These are phyloP conservation scores for Oceanodroma tethys DNA, from an alignment of 2,113 vertebrate species.

Conservation along the genomic window DNA sequence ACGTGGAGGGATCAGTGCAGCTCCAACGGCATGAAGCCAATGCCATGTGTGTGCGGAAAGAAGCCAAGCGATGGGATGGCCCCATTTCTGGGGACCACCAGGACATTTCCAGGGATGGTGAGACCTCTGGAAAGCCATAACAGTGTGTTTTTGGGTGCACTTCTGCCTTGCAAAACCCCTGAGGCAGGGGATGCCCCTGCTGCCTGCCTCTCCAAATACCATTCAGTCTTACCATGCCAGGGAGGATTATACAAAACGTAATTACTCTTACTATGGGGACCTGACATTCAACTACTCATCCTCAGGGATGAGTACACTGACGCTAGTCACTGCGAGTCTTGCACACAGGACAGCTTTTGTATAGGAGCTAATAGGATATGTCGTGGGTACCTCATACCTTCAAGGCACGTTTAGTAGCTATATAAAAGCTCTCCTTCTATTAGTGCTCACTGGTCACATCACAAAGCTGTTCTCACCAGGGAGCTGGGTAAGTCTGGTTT, in stretches of 20 bases:
- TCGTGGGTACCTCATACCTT: neutral
- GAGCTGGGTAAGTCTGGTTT: slow-evolving; percentile 19
- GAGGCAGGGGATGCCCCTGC: neutral
- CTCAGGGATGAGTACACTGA: neutral
- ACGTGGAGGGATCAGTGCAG: fast-evolving
- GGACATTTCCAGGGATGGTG: too few species aligned
- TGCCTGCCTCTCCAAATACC: neutral
- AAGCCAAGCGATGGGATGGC: neutral
- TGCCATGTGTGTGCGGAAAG: neutral
- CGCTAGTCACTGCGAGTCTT: neutral
- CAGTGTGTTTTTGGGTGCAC: fast-evolving
- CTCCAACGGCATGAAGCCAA: neutral
- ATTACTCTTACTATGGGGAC: neutral
- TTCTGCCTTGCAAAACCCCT: neutral
- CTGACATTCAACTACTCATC: neutral
- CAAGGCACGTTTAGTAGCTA: neutral
- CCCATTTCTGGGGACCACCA: neutral
- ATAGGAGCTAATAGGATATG: neutral
- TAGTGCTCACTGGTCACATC: neutral
- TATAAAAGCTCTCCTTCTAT: neutral
- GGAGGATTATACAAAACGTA: neutral
- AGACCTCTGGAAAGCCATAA: neutral
- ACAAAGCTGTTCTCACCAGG: neutral
- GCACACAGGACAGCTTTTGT: neutral
- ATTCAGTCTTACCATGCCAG: neutral